A percentile compares a stretch with the other conserved stretches of the same genome.
phyloP scores from a whole-genome alignment of 1,140 invertebrate species.

The Leptopilina clavipes region DNA sequence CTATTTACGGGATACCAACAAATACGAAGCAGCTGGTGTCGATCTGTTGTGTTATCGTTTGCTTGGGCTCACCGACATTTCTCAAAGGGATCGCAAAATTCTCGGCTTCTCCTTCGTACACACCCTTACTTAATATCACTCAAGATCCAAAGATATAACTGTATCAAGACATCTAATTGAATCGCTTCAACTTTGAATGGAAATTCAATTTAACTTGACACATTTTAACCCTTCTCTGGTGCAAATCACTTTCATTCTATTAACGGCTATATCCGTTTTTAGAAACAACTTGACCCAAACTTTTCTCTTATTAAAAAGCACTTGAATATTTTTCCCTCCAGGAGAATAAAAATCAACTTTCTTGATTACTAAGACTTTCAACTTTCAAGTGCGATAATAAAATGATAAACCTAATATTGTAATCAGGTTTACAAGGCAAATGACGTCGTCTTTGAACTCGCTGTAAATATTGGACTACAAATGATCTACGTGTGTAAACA shows the following conservation, averaged over 20 bases:
- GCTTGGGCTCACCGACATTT: conserved; percentile 49
- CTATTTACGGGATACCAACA: conserved; percentile 70
- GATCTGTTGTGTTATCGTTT: conserved; percentile 71
- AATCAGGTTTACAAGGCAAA: background rate
- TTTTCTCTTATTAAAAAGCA: too few relatives aligned
- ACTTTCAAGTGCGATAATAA: background rate
- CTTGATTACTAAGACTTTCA: too few relatives aligned
- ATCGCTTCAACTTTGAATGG: background rate
- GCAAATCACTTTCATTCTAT: conserved; percentile 34
- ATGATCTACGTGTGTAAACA: conserved; percentile 41
- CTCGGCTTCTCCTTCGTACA: conserved; percentile 51
- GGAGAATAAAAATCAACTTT: background rate
- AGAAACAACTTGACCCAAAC: too few relatives aligned
- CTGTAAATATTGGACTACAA: conserved; percentile 41
- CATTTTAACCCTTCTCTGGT: conserved; percentile 9
- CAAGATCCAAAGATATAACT: conserved; percentile 4
- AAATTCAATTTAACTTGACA: conserved; percentile 12
- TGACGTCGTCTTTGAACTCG: conserved; percentile 13
- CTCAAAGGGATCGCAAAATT: conserved; percentile 55
- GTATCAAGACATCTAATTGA: conserved; percentile 30
- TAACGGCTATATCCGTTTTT: background rate
- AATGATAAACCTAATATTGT: conserved; percentile 16
- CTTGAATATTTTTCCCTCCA: too few relatives aligned
- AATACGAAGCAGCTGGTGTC: conserved; percentile 72
- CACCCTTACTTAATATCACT: conserved; percentile 6